Conservation (phyloP, 2,113 vertebrate species). For the Leucosticte australis region DNA sequence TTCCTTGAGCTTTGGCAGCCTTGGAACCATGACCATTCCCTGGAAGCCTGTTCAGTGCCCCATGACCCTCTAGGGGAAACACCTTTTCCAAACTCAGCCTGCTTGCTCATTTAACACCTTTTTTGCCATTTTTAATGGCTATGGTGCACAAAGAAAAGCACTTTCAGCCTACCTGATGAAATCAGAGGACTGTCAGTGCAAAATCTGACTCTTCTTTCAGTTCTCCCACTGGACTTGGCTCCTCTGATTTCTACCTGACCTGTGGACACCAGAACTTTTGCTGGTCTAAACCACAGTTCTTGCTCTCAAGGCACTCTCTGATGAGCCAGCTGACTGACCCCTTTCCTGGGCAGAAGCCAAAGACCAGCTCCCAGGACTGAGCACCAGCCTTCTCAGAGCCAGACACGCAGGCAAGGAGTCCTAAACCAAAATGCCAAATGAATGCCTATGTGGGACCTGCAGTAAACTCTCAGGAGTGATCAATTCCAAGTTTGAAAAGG, state of each 20-base stretch:
- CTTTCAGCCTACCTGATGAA: background rate
- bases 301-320: accelerated
- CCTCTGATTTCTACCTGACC: background rate
- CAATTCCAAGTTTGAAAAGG: background rate
- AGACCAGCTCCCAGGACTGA: background rate
- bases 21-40: background rate
- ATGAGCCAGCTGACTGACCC: background rate
- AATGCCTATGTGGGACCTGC: accelerated
- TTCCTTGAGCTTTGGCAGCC: background rate
- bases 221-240: background rate
- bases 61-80: background rate
- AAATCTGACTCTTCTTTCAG: background rate
- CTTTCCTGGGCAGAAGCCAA: background rate
- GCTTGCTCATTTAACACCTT: background rate
- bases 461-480: background rate
- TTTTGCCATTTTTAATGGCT: background rate
- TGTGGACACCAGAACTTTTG: background rate
- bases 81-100: background rate
- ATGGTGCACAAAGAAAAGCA: background rate
- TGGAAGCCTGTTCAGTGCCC: background rate
- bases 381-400: accelerated
- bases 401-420: background rate
- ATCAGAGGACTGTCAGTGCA: background rate
- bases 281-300: background rate
- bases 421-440: background rate